Conservation (phyloP, 2,797 vertebrate species). For the Hydrolagus colliei region DNA sequence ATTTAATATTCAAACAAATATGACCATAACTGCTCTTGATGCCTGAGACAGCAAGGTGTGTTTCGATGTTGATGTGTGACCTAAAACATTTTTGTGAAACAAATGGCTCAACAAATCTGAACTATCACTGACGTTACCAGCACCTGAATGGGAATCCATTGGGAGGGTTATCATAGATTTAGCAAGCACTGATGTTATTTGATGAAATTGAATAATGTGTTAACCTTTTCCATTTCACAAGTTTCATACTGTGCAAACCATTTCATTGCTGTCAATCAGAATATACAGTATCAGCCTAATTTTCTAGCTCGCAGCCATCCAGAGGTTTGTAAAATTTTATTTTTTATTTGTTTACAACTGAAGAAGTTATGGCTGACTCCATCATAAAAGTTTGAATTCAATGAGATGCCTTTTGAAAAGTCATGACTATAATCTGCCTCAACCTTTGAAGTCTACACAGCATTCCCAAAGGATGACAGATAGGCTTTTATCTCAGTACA, state of each 20-base stretch:
- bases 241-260: background rate
- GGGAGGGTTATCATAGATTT: no score
- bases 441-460: background rate
- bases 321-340: background rate
- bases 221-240: background rate
- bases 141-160: no score
- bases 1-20: no score
- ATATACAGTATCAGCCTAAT: background rate
- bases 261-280: background rate
- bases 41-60: no score
- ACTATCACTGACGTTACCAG: no score
- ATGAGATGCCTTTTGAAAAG: background rate
- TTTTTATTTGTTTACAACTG: background rate
- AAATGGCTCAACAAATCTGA: no score
- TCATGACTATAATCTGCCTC: background rate
- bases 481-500: conserved; percentile 7
- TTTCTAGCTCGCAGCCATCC: background rate
- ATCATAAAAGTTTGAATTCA: conserved; percentile 3
- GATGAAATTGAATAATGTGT: background rate
- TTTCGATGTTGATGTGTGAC: no score
- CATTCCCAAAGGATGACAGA: background rate
- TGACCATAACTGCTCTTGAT: no score
- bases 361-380: background rate
- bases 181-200: background rate
- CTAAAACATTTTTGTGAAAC: no score